Conservation (phyloP, 2,888 invertebrate genomes). For the Graphium colonna region DNA sequence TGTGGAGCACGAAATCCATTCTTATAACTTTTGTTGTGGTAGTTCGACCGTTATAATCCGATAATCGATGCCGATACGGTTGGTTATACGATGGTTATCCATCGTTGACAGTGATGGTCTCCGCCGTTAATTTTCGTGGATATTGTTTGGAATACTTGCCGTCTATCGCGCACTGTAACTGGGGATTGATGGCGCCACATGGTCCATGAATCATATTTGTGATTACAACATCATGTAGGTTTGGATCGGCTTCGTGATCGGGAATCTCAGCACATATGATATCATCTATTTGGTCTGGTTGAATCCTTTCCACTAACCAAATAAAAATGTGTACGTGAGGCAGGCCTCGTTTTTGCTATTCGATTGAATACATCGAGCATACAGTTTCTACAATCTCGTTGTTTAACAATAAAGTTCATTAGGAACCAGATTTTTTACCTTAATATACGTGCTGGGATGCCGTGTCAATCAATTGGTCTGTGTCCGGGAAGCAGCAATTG, state of each 20-base stretch:
- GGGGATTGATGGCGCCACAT: constrained; percentile 28
- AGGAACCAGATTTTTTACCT: not conserved
- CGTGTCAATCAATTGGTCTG: not conserved
- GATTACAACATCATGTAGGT: constrained; percentile 27
- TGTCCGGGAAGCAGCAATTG: constrained; percentile 13
- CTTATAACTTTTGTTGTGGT: constrained; percentile 21
- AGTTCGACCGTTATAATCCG: constrained; percentile 28
- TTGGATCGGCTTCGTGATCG: constrained; percentile 26
- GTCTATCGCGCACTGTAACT: constrained; percentile 27
- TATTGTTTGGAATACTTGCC: constrained; percentile 41
- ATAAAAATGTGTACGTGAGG: no score
- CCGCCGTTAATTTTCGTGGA: constrained; percentile 24
- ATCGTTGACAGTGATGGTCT: constrained; percentile 41
- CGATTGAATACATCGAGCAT: constrained; percentile 32
- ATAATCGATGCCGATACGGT: constrained; percentile 23
- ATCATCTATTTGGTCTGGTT: constrained; percentile 27
- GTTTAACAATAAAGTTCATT: no score
- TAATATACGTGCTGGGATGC: not conserved
- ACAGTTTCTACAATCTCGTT: constrained; percentile 20
- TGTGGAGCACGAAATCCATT: constrained; percentile 29
- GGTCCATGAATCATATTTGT: constrained; percentile 30
- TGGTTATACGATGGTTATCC: constrained; percentile 27
- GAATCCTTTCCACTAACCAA: constrained; percentile 23
- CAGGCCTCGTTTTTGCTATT: no score
- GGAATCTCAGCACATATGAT: constrained; percentile 31